phyloP scores from a whole-genome alignment of 2,113 vertebrate species.

The Notothenia coriiceps region DNA sequence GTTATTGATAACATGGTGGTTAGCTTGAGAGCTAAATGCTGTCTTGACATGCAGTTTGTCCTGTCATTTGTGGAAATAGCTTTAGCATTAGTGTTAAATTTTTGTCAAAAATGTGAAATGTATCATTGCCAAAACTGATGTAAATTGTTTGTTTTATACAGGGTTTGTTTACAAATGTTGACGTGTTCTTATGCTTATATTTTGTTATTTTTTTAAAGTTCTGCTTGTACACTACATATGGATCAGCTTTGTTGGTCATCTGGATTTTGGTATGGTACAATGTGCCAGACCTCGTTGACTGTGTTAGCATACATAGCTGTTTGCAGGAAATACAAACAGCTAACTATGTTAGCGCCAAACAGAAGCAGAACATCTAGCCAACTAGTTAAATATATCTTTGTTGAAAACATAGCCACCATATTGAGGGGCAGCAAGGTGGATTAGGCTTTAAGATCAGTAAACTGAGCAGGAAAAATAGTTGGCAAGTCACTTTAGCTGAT shows the following conservation, averaged over 20 bases:
- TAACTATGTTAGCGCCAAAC: not conserved
- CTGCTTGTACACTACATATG: not conserved
- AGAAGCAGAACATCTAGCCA: not conserved
- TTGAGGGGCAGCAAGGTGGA: not conserved
- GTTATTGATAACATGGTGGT: not conserved
- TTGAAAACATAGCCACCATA: not conserved
- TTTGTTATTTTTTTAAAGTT: no score
- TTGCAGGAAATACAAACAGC: not conserved
- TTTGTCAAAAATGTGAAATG: not conserved
- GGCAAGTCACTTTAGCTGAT: not conserved
- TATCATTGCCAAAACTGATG: not conserved
- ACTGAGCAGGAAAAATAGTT: no score
- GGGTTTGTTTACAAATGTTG: no score
- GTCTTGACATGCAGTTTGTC: not conserved
- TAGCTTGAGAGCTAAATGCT: not conserved
- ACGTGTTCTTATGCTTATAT: no score
- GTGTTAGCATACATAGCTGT: not conserved
- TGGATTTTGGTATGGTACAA: not conserved
- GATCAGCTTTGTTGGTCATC: not conserved
- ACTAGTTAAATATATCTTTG: not conserved
- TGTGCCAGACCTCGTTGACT: not conserved
- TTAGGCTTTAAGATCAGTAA: not conserved
- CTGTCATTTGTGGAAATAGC: slow-evolving; percentile 8
- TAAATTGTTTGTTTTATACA: not conserved
- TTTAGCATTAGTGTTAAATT: not conserved